Evolutionary conservation across 1,140 invertebrate genomes (phyloP).

Genomic region (Parapsyche elsis): DNA sequence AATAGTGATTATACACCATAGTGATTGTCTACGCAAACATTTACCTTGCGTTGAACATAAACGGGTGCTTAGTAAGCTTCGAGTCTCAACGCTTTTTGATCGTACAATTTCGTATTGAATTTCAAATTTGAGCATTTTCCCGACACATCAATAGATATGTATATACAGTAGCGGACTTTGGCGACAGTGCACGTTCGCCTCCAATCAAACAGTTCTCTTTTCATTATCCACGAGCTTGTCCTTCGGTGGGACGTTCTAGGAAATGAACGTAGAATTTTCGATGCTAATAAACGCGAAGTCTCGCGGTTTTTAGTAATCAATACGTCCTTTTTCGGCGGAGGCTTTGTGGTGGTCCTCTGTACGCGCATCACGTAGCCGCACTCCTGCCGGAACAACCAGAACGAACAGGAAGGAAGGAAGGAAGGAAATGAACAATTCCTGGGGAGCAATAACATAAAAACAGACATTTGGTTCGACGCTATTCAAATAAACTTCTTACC

Average conservation of each 20-base stretch:
- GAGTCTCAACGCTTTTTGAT: too few species aligned
- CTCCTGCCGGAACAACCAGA: neutral
- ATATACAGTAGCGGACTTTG: too few species aligned
- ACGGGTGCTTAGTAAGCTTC: too few species aligned
- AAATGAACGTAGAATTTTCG: neutral
- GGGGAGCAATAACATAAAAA: conserved; percentile 45
- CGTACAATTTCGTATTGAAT: too few species aligned
- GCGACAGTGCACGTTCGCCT: neutral
- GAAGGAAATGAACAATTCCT: conserved; percentile 46
- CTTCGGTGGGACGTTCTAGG: neutral
- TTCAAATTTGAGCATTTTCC: too few species aligned
- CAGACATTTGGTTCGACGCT: conserved; percentile 34
- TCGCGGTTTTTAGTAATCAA: conserved; percentile 27
- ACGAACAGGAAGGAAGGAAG: conserved; percentile 6
- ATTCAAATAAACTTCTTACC: conserved; percentile 38
- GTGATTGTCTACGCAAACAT: too few species aligned
- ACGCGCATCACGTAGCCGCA: conserved; percentile 27
- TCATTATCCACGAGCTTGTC: neutral
- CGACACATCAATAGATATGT: too few species aligned
- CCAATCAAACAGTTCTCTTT: neutral
- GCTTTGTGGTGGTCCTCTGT: neutral
- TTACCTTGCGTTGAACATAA: too few species aligned
- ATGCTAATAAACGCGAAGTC: conserved; percentile 1
- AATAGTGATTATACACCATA: too few species aligned
- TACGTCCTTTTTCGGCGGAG: conserved; percentile 10